Conservation (phyloP, 2,113 vertebrate species). For the Bombycilla garrulus region DNA sequence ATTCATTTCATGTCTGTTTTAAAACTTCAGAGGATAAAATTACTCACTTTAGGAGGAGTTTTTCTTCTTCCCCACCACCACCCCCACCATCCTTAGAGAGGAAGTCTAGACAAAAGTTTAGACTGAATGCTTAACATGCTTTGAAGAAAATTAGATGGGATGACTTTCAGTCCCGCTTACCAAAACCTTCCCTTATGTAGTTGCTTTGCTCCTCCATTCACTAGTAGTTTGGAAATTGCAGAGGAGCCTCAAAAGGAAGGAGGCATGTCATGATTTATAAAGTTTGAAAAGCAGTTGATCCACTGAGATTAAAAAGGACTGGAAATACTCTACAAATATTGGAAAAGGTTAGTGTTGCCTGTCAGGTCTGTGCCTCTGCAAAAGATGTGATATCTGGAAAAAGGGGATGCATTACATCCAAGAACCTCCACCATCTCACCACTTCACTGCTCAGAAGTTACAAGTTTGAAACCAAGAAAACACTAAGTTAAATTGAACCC, state of each 20-base stretch:
- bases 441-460: neutral
- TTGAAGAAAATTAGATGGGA: neutral
- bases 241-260: neutral
- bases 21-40: conserved; percentile 13
- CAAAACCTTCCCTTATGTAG: neutral
- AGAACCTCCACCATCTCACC: neutral
- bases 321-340: neutral
- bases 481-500: neutral
- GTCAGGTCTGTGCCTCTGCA: neutral
- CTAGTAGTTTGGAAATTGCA: neutral
- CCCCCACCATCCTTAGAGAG: neutral
- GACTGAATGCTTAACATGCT: neutral
- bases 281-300: neutral
- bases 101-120: conserved; percentile 7
- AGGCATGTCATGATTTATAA: neutral
- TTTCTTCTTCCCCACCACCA: neutral
- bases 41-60: neutral
- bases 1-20: neutral
- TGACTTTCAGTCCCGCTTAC: neutral
- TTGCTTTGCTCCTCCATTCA: neutral
- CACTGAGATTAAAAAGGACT: neutral
- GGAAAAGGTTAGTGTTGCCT: neutral
- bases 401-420: neutral
- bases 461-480: neutral
- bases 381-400: neutral